phyloP scores from a whole-genome alignment of 2,888 invertebrate genomes.

The Biston betularia region DNA sequence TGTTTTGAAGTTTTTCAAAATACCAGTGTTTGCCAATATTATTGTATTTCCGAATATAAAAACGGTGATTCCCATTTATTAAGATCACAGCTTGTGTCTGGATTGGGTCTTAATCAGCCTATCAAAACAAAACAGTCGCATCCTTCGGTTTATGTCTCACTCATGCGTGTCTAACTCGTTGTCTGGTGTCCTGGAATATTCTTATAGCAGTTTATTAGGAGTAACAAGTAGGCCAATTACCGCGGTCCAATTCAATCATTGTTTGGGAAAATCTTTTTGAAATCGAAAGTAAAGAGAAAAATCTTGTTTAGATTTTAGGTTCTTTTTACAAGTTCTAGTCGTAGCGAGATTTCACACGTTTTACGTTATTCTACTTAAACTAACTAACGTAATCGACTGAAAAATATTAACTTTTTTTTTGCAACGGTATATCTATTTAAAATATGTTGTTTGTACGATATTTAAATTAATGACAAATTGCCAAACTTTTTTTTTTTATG shows the following conservation, averaged over 20 bases:
- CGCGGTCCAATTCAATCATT: constrained; percentile 29
- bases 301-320: constrained; percentile 7
- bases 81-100: constrained; percentile 3
- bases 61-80: not conserved
- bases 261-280: constrained; percentile 17
- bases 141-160: constrained; percentile 23
- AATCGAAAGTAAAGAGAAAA: constrained; percentile 19
- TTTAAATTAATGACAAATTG: too few relatives aligned
- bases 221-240: constrained; percentile 22
- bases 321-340: not conserved
- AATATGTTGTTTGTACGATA: too few relatives aligned
- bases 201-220: not conserved
- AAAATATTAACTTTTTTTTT: too few relatives aligned
- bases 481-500: too few relatives aligned
- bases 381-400: too few relatives aligned
- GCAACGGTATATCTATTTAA: too few relatives aligned
- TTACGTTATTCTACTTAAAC: too few relatives aligned
- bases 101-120: constrained; percentile 20
- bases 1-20: not conserved
- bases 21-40: not conserved
- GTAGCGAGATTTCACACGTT: too few relatives aligned
- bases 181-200: constrained; percentile 4
- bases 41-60: not conserved
- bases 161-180: constrained; percentile 1
- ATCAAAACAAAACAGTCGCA: constrained; percentile 8